Conservation (phyloP, 2,888 invertebrate genomes). For the Drosophila pullipes region DNA sequence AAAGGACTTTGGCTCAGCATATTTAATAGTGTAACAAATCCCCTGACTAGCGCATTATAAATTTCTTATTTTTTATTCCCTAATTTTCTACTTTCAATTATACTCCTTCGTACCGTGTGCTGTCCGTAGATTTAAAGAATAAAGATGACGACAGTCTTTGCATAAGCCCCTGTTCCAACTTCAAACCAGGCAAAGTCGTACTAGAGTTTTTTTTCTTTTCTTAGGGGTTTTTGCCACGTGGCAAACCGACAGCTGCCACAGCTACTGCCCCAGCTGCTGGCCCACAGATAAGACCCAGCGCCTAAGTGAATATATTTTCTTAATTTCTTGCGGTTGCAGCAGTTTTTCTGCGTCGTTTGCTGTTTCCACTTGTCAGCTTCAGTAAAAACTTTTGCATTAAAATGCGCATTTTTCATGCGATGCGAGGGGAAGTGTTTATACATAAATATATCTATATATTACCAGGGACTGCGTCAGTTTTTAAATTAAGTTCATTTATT, state of each 20-base stretch:
- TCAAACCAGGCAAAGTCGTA: conserved; percentile 6
- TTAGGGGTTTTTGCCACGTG: conserved; percentile 12
- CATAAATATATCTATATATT: not conserved
- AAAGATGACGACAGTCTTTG: conserved; percentile 12
- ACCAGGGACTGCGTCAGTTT: conserved; percentile 27
- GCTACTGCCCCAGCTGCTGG: conserved; percentile 16
- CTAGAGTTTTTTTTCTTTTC: conserved; percentile 4
- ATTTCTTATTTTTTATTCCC: conserved; percentile 9
- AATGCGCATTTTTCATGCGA: conserved; percentile 52
- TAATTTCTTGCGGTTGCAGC: conserved; percentile 67
- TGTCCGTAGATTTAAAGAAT: conserved; percentile 9
- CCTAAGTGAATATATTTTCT: conserved; percentile 65
- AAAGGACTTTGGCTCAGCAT: not conserved
- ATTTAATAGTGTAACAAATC: not conserved
- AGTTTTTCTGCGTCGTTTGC: conserved; percentile 60
- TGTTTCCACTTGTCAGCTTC: conserved; percentile 48
- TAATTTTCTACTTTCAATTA: conserved; percentile 21
- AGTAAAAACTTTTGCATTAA: conserved; percentile 46
- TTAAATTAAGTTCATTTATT: conserved; percentile 57
- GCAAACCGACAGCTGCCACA: conserved; percentile 4
- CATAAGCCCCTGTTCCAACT: conserved; percentile 1
- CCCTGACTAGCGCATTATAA: not conserved
- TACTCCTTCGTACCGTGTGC: not conserved
- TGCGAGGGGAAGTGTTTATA: not conserved
- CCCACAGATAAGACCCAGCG: conserved; percentile 60